These are phyloP conservation scores for Brachypodius melanocephalos DNA, from an alignment of 2,113 vertebrate genomes.

Conservation along the genomic window DNA sequence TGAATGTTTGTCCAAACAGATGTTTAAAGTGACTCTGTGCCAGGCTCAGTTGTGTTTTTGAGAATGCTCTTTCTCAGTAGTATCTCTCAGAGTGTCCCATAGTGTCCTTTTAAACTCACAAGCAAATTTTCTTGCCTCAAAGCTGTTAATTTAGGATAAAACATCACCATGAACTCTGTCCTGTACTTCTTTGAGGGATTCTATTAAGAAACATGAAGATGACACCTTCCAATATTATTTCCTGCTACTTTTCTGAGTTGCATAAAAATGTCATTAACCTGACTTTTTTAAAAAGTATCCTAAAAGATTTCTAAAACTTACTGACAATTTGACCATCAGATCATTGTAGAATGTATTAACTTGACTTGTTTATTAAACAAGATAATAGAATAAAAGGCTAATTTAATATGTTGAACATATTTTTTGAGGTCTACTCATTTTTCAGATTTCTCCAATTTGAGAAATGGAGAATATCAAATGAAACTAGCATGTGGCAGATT, in stretches of 20 bases:
- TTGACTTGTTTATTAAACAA: not conserved
- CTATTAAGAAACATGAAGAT: not conserved
- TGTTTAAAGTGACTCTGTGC: conserved; percentile 10
- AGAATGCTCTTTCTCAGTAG: not conserved
- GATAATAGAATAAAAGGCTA: not conserved
- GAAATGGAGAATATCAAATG: not conserved
- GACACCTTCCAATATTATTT: not conserved
- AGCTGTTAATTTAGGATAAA: not conserved
- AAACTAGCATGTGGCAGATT: not conserved
- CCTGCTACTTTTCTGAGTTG: not conserved
- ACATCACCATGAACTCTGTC: not conserved
- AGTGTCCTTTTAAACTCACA: not conserved
- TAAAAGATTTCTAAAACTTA: not conserved
- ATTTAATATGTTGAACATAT: not conserved
- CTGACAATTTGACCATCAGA: not conserved
- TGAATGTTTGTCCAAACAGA: not conserved
- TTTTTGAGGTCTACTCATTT: not conserved
- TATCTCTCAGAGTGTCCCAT: not conserved
- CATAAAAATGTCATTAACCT: not conserved
- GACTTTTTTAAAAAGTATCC: not conserved
- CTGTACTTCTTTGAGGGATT: not conserved
- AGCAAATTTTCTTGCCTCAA: not conserved
- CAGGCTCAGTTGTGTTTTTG: not conserved
- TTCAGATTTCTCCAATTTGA: not conserved
- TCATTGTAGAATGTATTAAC: not conserved